Evolutionary conservation across 1,140 invertebrate species (phyloP).

Genomic region (Pseudomyrmex sp.): DNA sequence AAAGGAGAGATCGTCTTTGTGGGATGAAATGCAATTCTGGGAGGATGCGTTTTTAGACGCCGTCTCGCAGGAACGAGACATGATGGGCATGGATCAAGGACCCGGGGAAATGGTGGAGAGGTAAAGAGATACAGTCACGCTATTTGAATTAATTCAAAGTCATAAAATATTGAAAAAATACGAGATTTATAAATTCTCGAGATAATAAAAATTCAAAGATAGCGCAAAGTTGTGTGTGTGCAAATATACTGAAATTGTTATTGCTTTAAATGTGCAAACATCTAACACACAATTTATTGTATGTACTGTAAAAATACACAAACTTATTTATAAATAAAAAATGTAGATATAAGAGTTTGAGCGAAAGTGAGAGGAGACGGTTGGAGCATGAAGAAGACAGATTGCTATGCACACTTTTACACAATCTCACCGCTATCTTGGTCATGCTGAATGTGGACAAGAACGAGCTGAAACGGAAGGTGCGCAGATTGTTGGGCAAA

Average conservation of each 20-base stretch:
- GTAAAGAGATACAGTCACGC: slow-evolving; percentile 77
- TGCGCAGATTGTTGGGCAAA: slow-evolving; percentile 97
- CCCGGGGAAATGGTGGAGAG: slow-evolving; percentile 99
- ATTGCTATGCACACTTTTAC: slow-evolving; percentile 97
- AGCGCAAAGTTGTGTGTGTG: no score
- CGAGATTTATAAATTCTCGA: no score
- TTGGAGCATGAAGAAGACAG: slow-evolving; percentile 99
- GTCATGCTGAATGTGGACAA: slow-evolving; percentile 97
- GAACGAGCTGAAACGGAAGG: slow-evolving; percentile 95
- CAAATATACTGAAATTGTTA: no score
- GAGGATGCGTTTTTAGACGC: slow-evolving; percentile 99
- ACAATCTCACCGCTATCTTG: slow-evolving; percentile 98
- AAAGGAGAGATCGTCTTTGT: slow-evolving; percentile 94
- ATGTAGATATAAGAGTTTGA: slow-evolving; percentile 94
- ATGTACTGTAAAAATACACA: neutral
- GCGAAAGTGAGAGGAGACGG: slow-evolving; percentile 97
- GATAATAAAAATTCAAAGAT: no score
- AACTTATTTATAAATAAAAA: neutral
- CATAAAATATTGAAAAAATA: no score
- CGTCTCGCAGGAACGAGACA: slow-evolving; percentile 99
- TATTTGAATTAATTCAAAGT: no score
- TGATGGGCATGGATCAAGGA: slow-evolving; percentile 99
- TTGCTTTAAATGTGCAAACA: no score
- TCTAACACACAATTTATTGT: no score
- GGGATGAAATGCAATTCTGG: slow-evolving; percentile 99